A percentile compares a stretch with the other conserved stretches of the same genome.
Conservation (phyloP, 2,888 invertebrate genomes). For the Opisthograptis luteolata region DNA sequence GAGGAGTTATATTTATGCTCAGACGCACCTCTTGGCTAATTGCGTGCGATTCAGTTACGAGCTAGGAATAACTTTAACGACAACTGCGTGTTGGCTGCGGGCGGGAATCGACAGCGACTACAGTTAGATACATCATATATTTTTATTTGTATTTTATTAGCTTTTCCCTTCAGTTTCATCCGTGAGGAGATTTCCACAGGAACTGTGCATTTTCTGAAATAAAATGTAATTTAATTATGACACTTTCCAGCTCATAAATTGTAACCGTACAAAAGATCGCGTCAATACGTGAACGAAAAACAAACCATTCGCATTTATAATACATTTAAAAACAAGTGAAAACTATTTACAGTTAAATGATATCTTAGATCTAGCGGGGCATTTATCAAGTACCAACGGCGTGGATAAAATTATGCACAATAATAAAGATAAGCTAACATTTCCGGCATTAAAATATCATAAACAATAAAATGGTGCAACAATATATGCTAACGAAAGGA, state of each 20-base stretch:
- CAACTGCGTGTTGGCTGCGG: slow-evolving; percentile 53
- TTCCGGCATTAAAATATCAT: slow-evolving; percentile 35
- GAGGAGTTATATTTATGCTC: slow-evolving; percentile 70
- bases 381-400: slow-evolving; percentile 6
- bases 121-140: slow-evolving; percentile 2
- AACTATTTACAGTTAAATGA: slow-evolving; percentile 10
- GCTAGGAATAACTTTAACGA: slow-evolving; percentile 65
- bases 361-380: slow-evolving; percentile 21
- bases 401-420: slow-evolving; percentile 24
- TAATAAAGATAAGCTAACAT: slow-evolving; percentile 28
- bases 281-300: too few relatives aligned
- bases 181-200: too few relatives aligned
- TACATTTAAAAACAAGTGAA: too few relatives aligned
- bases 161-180: too few relatives aligned
- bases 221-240: too few relatives aligned
- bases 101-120: slow-evolving; percentile 24
- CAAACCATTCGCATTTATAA: too few relatives aligned
- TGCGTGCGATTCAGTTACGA: slow-evolving; percentile 71
- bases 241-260: too few relatives aligned
- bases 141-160: slow-evolving; percentile 20
- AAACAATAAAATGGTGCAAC: slow-evolving; percentile 40
- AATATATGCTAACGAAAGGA: slow-evolving; percentile 50
- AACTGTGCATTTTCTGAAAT: too few relatives aligned
- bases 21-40: slow-evolving; percentile 73
- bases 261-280: too few relatives aligned